phyloP scores from a whole-genome alignment of 2,113 vertebrate species.

The Clarias macrocephalus region DNA sequence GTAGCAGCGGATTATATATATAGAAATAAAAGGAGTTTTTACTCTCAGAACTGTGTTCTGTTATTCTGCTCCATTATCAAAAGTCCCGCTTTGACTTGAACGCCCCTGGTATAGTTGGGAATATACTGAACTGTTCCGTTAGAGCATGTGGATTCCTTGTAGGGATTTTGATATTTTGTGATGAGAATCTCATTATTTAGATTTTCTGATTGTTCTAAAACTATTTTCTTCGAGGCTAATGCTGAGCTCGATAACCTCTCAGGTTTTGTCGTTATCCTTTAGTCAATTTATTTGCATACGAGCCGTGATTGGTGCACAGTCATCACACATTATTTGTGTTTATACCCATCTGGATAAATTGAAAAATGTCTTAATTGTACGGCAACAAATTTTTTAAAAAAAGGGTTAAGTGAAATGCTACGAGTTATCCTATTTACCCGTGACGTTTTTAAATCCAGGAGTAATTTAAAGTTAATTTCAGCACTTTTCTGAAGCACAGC shows the following conservation, averaged over 20 bases:
- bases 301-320: background rate
- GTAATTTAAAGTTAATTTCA: background rate
- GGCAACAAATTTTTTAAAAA: too few relatives aligned
- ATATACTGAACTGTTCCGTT: background rate
- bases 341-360: background rate
- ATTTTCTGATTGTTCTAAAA: background rate
- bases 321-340: background rate
- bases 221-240: background rate
- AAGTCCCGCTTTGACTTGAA: too few relatives aligned
- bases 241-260: background rate
- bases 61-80: too few relatives aligned
- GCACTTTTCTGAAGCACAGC: background rate
- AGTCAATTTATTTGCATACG: background rate
- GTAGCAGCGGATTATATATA: too few relatives aligned
- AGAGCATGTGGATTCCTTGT: background rate
- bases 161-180: background rate
- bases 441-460: background rate
- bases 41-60: too few relatives aligned
- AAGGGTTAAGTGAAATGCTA: background rate
- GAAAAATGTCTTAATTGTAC: too few relatives aligned
- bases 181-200: background rate
- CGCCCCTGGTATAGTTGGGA: background rate
- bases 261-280: background rate
- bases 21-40: too few relatives aligned
- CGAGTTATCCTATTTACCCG: background rate